A percentile compares a stretch with the other conserved stretches of the same genome.
Evolutionary conservation across 2,797 vertebrate genomes (phyloP).

Genomic region (Gallinago nigripennis): DNA sequence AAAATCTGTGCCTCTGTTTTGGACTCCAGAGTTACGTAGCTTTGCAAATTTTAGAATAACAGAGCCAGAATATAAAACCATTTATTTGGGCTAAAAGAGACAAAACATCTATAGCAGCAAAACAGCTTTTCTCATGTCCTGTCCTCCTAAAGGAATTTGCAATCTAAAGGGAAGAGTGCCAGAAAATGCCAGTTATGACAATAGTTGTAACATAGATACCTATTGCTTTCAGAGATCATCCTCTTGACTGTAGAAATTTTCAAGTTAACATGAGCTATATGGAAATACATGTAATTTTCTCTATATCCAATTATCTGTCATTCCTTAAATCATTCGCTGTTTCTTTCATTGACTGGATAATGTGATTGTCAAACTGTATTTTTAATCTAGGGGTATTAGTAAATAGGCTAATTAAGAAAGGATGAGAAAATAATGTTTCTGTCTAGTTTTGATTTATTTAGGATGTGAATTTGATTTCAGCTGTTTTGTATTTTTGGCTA

Average conservation of each 20-base stretch:
- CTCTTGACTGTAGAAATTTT: not conserved
- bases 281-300: not conserved
- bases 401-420: not conserved
- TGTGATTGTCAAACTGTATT: not conserved
- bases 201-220: not conserved
- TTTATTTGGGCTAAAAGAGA: not conserved
- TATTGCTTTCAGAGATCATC: not conserved
- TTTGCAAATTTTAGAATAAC: not conserved
- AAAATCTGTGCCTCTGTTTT: not conserved
- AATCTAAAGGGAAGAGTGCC: not conserved
- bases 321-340: not conserved
- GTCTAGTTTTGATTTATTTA: not conserved
- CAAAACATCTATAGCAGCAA: not conserved
- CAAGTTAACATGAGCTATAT: not conserved
- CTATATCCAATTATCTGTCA: not conserved
- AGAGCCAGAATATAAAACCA: not conserved
- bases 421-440: not conserved
- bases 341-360: not conserved
- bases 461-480: not conserved
- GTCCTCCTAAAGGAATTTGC: not conserved
- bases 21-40: not conserved
- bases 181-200: not conserved
- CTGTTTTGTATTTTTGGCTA: not conserved
- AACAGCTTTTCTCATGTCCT: not conserved
- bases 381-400: not conserved